Conservation (phyloP, 1,140 invertebrate genomes). For the Apis dorsata region DNA sequence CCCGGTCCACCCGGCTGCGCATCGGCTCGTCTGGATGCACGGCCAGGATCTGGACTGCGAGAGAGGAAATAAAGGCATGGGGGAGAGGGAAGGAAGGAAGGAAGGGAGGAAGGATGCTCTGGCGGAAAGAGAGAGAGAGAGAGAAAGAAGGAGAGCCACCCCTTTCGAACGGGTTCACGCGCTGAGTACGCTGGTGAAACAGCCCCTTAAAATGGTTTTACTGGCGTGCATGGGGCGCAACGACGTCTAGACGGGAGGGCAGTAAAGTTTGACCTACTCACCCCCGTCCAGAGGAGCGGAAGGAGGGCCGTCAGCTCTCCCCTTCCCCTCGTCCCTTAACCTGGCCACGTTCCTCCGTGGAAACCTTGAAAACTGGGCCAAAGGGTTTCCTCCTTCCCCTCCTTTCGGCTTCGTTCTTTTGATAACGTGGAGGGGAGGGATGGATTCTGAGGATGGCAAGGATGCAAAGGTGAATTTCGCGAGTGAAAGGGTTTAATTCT, state of each 20-base stretch:
- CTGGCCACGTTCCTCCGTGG: constrained; percentile 38
- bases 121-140: not conserved
- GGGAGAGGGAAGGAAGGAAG: not conserved
- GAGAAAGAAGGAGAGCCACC: constrained; percentile 18
- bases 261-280: constrained; percentile 81
- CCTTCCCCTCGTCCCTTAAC: constrained; percentile 53
- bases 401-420: not conserved
- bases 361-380: constrained; percentile 59
- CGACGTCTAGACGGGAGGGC: constrained; percentile 79
- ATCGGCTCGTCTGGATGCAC: constrained; percentile 51
- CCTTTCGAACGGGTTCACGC: constrained; percentile 62
- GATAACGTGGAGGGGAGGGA: not conserved
- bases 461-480: no score
- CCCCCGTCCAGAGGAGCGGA: constrained; percentile 65
- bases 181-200: constrained; percentile 78
- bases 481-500: no score
- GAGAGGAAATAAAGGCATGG: constrained; percentile 51
- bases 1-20: not conserved
- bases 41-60: constrained; percentile 26
- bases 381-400: constrained; percentile 29
- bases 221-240: constrained; percentile 77
- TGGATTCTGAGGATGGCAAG: not conserved
- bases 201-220: constrained; percentile 80
- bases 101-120: not conserved
- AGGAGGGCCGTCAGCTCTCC: constrained; percentile 32